Percentiles rank a stretch among this genome's conserved stretches.
phyloP scores from a whole-genome alignment of 2,888 invertebrate species.

The Phortica magna region DNA sequence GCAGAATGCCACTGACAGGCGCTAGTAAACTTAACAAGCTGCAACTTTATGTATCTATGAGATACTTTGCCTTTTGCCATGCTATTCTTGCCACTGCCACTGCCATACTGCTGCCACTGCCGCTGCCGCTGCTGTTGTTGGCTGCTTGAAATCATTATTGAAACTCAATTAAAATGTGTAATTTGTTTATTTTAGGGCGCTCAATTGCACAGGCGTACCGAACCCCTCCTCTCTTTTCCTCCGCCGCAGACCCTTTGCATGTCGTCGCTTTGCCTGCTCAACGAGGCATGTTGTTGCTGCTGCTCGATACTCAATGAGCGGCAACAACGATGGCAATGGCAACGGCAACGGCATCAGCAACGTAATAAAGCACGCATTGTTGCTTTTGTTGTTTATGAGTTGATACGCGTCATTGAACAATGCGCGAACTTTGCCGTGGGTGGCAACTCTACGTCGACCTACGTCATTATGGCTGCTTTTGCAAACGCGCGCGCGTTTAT shows the following conservation, averaged over 20 bases:
- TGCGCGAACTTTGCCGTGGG: constrained; percentile 19
- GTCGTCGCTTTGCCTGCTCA: constrained; percentile 1
- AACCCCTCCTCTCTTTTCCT: not conserved
- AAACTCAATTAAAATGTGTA: constrained; percentile 66
- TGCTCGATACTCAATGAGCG: constrained; percentile 8
- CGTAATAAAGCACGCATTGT: constrained; percentile 64
- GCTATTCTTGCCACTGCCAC: not conserved
- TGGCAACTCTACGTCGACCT: constrained; percentile 14
- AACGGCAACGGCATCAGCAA: not conserved
- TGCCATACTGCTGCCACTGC: not conserved
- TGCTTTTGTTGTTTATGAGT: constrained; percentile 64
- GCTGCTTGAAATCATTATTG: constrained; percentile 41
- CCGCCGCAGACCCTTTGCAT: not conserved
- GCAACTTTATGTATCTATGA: constrained; percentile 20
- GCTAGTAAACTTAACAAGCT: not conserved
- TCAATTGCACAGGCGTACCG: not conserved
- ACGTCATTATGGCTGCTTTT: not conserved
- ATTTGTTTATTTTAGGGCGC: constrained; percentile 53
- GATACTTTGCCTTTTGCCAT: not conserved
- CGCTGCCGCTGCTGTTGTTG: not conserved
- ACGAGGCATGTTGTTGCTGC: constrained; percentile 34
- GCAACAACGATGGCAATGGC: not conserved
- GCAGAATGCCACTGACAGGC: not conserved
- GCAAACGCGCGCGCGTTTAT: not conserved
- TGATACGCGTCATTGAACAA: constrained; percentile 30